Percentiles rank a stretch among this genome's conserved stretches.
These are phyloP conservation scores for Trichonephila clavata DNA, from an alignment of 1,140 invertebrate genomes.

Conservation along the genomic window DNA sequence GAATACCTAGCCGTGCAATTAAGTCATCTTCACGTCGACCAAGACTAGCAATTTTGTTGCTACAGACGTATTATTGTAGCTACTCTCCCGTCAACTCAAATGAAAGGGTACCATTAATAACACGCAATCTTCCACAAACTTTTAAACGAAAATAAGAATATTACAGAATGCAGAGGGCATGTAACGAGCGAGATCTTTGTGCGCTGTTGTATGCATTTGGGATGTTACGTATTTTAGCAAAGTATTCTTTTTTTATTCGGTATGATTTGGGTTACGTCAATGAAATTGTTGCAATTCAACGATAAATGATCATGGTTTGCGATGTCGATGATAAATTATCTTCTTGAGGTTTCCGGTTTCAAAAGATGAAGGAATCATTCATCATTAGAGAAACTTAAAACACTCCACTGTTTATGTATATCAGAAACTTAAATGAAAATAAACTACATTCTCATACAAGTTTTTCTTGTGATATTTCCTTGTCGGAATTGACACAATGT, in stretches of 20 bases:
- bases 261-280: background rate
- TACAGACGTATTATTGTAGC: constrained; percentile 8
- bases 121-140: constrained; percentile 3
- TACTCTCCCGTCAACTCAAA: background rate
- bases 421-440: background rate
- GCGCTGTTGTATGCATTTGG: background rate
- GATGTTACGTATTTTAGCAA: background rate
- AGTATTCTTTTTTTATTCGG: background rate
- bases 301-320: background rate
- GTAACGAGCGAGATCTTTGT: background rate
- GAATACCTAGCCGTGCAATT: constrained; percentile 14
- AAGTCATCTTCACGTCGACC: constrained; percentile 21
- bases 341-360: background rate
- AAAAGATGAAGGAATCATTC: background rate
- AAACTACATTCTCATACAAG: background rate
- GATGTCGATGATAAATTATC: background rate
- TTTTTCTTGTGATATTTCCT: too few species aligned
- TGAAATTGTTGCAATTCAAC: constrained; percentile 4
- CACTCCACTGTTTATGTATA: background rate
- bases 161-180: background rate
- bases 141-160: background rate
- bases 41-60: background rate
- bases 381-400: background rate
- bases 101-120: constrained; percentile 18
- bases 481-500: too few species aligned